Evolutionary conservation across 1,140 invertebrate species (phyloP), one percentile per base, ranked within the genome.

Genomic region (Coptotermes formosanus): DNA sequence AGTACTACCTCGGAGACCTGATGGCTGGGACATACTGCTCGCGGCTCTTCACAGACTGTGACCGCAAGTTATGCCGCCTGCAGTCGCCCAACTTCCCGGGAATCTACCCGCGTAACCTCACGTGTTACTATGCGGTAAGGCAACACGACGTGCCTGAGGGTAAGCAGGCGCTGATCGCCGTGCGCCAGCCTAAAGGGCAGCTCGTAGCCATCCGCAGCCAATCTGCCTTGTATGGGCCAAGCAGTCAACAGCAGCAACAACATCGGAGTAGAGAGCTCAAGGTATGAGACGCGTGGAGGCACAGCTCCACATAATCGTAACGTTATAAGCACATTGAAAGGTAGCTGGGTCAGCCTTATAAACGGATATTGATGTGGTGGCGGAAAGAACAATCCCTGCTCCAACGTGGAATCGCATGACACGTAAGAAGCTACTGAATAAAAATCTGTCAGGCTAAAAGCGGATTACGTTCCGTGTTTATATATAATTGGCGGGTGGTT

Each of bases 11-110:
- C 88, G 96, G 96, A 85, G 96, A 97, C 90, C 93, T 97, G 88
- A 97, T 97, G 89, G 94, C 95, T 23, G 96, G 96, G 86, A 97
- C 97, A 83, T 97, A 97, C 91, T 98, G 97, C 91, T 97, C 96
- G 38, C 93, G 96, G 87, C 96, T 97, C 91, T 97, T 96, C 92
- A 96, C 95, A 91, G 95, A 97, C 90, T 98, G 97, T 90, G 96
- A 97, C 92, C 94, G 94, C 90, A 96, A 96, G 91, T 16, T 45
- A 84, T 98, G 97, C 91, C 94, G 96, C 87, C 93, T 98, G 86
- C 97, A 97, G 90, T 97, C 96, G 64, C 97, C 97, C 38, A 98
- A 98, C 92, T 98, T 96, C 91, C 97, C 97, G 16, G 97, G 97
- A 82, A 93, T 98, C 64, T 98, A 98, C 91, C 97, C 97, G 0